These are phyloP conservation scores for Silurus asotus DNA, from an alignment of 2,113 vertebrate species.

Conservation along the genomic window DNA sequence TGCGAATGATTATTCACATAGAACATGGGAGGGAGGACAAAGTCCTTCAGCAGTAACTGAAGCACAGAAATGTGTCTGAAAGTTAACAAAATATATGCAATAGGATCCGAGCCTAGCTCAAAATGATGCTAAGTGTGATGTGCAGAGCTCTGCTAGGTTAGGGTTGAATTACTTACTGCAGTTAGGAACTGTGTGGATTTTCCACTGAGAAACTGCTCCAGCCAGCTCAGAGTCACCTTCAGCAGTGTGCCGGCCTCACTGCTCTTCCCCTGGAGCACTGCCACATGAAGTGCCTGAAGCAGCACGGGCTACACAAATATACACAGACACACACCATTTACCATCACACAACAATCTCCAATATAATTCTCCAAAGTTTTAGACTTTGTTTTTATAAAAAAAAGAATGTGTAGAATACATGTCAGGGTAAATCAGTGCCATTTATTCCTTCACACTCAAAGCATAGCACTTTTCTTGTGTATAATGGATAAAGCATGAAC, in stretches of 20 bases:
- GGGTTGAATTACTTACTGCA: conserved; percentile 69
- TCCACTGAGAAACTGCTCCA: conserved; percentile 78
- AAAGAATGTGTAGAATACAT: background rate
- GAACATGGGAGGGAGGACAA: background rate
- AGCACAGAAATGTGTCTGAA: background rate
- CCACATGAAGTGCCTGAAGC: conserved; percentile 72
- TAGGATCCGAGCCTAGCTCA: background rate
- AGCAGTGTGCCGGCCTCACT: conserved; percentile 69
- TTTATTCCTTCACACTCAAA: background rate
- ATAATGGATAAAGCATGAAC: background rate
- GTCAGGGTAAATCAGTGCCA: background rate
- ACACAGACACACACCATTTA: background rate
- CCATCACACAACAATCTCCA: conserved; percentile 33
- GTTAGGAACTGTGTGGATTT: conserved; percentile 72
- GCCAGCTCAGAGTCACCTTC: conserved; percentile 66
- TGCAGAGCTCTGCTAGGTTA: background rate
- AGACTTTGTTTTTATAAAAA: background rate
- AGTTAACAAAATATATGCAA: background rate
- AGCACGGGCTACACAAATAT: conserved; percentile 72
- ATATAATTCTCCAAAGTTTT: background rate
- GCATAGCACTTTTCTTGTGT: background rate
- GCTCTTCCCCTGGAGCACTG: conserved; percentile 79
- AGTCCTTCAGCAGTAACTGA: background rate
- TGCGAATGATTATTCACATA: background rate
- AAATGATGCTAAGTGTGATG: background rate